Evolutionary conservation across 2,113 vertebrate species (phyloP), one percentile per base, ranked within the genome.

Genomic region (Ardeotis arabs): DNA sequence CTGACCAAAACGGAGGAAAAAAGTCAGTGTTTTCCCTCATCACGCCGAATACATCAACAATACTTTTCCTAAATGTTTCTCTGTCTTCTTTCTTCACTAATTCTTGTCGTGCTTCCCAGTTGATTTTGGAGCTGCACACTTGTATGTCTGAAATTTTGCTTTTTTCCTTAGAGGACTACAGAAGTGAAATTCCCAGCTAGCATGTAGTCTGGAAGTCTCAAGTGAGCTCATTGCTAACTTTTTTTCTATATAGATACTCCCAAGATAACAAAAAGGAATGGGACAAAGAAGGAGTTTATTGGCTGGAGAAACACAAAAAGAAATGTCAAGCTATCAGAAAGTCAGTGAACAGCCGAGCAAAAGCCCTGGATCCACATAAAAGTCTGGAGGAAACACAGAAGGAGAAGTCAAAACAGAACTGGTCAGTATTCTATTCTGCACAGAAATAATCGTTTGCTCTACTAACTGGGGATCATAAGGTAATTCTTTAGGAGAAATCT

Each of bases 281-380:
- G 87, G 97, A 98, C 35, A 97, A 97, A 91, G 98, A 98, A 96
- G 98, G 97, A 44, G 94, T 93, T 52, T 94, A 97, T 52, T 99
- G 99, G 99, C 85, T 98, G 91, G 98, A 97, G 78, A 98, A 95
- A 75, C 98, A 99, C 91, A 98, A 97, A 72, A 98, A 97, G 91
- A 99, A 98, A 89, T 97, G 98, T 75, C 98, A 98, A 83, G 98
- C 98, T 37, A 98, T 99, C 95, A 98, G 87, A 70, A 98, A 98
- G 91, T 98, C 98, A 6, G 95, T 99, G 81, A 94, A 95, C 39
- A 97, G 98, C 27, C 98, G 99, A 84, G 99, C 99, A 74, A 99
- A 98, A 97, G 98, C 99, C 52, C 97, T 99, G 98, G 99, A 99
- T 96, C 98, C 99, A 11, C 99, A 99, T 93, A 98, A 94, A 94